Evolutionary conservation across 2,888 invertebrate species (phyloP).

Genomic region (Epirrhoe tristata): DNA sequence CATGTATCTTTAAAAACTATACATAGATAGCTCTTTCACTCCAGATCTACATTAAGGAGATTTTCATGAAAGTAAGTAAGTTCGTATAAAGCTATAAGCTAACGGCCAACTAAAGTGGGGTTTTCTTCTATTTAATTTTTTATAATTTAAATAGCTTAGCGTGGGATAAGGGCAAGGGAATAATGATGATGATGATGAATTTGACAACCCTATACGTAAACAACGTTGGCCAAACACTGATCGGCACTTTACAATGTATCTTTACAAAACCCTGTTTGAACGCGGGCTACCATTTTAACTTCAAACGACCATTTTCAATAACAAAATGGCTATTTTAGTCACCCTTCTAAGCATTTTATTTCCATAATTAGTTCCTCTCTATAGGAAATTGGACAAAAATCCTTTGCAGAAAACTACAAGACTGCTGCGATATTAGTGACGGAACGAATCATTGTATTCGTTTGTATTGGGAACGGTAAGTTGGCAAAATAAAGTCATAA

Average conservation of each 20-base stretch:
- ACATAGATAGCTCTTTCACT: no score
- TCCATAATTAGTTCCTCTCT: constrained; percentile 67
- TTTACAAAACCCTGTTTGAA: constrained; percentile 60
- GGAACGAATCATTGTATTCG: constrained; percentile 44
- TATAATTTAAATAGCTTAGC: no score
- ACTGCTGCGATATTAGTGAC: constrained; percentile 7
- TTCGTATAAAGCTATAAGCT: no score
- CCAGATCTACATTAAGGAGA: no score
- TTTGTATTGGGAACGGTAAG: constrained; percentile 38
- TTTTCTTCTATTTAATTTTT: no score
- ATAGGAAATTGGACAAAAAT: constrained; percentile 29
- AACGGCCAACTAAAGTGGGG: no score
- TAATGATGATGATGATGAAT: no score
- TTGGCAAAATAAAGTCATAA: constrained; percentile 39
- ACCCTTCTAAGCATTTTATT: constrained; percentile 51
- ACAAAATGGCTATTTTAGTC: constrained; percentile 44
- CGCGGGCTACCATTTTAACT: constrained; percentile 55
- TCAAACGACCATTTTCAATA: constrained; percentile 28
- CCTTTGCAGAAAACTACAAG: constrained; percentile 9
- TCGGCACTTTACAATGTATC: constrained; percentile 60
- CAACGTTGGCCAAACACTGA: constrained; percentile 63
- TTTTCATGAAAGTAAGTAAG: no score
- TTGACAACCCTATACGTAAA: constrained; percentile 56
- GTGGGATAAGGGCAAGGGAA: no score
- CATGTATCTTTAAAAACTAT: no score